Percentiles rank a stretch among this genome's conserved stretches.
Evolutionary conservation across 2,113 vertebrate species (phyloP).

Genomic region (Poeciliopsis prolifica): DNA sequence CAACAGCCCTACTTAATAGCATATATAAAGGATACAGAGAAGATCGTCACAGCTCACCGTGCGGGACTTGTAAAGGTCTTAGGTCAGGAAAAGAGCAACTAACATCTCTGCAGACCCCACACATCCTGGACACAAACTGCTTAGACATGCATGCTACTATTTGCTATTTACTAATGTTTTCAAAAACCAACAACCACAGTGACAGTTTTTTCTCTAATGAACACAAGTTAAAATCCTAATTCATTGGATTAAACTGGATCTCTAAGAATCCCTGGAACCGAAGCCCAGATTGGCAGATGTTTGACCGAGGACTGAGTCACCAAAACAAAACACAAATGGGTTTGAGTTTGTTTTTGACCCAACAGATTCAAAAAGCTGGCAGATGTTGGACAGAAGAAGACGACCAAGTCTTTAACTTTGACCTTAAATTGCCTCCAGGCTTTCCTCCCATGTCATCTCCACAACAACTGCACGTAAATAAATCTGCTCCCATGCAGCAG

Average conservation of each 20-base stretch:
- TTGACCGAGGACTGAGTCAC: neutral
- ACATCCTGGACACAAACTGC: too few species aligned
- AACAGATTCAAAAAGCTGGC: neutral
- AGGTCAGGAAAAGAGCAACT: too few species aligned
- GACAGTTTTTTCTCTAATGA: too few species aligned
- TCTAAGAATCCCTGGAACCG: neutral
- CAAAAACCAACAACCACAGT: too few species aligned
- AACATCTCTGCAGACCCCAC: too few species aligned
- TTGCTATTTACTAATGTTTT: too few species aligned
- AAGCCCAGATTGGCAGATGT: neutral
- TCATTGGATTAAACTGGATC: neutral
- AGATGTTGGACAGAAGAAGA: neutral
- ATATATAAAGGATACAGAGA: too few species aligned
- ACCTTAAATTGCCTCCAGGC: constrained; percentile 7
- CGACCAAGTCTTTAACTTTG: neutral
- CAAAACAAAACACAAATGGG: neutral
- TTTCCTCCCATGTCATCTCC: neutral
- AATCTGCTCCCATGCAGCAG: neutral
- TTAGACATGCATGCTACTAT: too few species aligned
- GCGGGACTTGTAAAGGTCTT: too few species aligned
- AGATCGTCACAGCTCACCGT: too few species aligned
- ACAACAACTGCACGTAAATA: constrained; percentile 15
- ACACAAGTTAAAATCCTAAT: too few species aligned
- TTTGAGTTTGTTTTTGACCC: neutral
- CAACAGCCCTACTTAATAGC: too few species aligned